Percentiles rank a stretch among this genome's conserved stretches.
Evolutionary conservation across 2,888 invertebrate species (phyloP).

Genomic region (Oligia fasciuncula): DNA sequence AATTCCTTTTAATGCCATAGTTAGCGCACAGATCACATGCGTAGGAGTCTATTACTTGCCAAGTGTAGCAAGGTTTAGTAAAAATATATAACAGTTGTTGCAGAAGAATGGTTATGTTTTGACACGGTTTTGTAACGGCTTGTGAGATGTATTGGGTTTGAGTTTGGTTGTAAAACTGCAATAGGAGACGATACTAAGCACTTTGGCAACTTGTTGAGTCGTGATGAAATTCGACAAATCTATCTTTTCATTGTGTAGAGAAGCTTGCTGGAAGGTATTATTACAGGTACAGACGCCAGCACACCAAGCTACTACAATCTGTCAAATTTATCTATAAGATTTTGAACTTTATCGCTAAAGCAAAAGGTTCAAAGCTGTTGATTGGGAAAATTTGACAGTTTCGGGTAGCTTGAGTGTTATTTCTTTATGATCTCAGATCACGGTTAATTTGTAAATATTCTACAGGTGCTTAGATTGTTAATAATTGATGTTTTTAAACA

Average conservation of each 20-base stretch:
- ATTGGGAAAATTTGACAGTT: too few relatives aligned
- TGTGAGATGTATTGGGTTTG: not conserved
- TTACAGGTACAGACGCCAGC: too few relatives aligned
- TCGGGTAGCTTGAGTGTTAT: not conserved
- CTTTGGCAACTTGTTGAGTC: not conserved
- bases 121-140: slow-evolving; percentile 29
- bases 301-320: too few relatives aligned
- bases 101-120: slow-evolving; percentile 5
- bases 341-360: too few relatives aligned
- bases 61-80: slow-evolving; percentile 44
- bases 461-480: not conserved
- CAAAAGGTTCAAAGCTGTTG: too few relatives aligned
- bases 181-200: not conserved
- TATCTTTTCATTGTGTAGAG: not conserved
- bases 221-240: not conserved
- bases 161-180: not conserved
- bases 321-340: too few relatives aligned
- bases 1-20: slow-evolving; percentile 49
- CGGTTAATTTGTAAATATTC: too few relatives aligned
- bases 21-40: slow-evolving; percentile 50
- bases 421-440: not conserved
- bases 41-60: slow-evolving; percentile 38
- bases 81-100: slow-evolving; percentile 32
- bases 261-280: not conserved
- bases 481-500: not conserved